Base-by-base conservation (phyloP, 1,140 invertebrate genomes). In the Aleiodes sp. region DNA sequence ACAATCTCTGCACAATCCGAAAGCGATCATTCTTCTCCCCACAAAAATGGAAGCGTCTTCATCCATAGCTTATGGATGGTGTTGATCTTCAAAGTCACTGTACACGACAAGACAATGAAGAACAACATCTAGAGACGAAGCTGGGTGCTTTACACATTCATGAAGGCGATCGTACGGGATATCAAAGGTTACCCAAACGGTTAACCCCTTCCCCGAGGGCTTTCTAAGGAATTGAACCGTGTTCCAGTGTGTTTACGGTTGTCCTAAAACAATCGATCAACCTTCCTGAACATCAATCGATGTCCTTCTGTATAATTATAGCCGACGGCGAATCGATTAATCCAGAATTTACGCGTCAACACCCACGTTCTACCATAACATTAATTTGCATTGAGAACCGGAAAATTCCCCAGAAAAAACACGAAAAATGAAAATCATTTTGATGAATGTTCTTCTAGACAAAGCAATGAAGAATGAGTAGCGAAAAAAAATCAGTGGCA, bases 241-340 rank as follows among this genome's bases (percentile, higher is more conserved):
- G 76, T 81, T 78, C 76, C 76, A n/a, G 73, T 80, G 81, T 84
- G 81, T 83, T 82, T 82, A 78, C 77, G 78, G 80, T 78, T 78
- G 82, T 76, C 78, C 79, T 78, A 75, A 80, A 84, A 84, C 80
- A 83, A 85, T 85, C 81, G 78, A 84, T 83, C 81, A 83, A 73
- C 75, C 41, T 63, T 69, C 72, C 68, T 70, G 76, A 37, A 14
- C 41, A 26, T 57, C 63, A 14, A n/a, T n/a, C 46, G 64, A 24
- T 39, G 46, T 6, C 41, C 21, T 21, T 21, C 29, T 26, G 62
- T 61, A 65, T 14, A 16, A 24, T n/a, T n/a, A n/a, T n/a, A n/a
- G n/a, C n/a, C n/a, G n/a, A 8, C 31, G 56, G 56, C 28, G 10
- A 46, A 68, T 68, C 61, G 43, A 71, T 71, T 71, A 65, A 68